These are phyloP conservation scores for Drosophila neotestacea DNA, from an alignment of 2,888 invertebrate genomes.

Conservation along the genomic window DNA sequence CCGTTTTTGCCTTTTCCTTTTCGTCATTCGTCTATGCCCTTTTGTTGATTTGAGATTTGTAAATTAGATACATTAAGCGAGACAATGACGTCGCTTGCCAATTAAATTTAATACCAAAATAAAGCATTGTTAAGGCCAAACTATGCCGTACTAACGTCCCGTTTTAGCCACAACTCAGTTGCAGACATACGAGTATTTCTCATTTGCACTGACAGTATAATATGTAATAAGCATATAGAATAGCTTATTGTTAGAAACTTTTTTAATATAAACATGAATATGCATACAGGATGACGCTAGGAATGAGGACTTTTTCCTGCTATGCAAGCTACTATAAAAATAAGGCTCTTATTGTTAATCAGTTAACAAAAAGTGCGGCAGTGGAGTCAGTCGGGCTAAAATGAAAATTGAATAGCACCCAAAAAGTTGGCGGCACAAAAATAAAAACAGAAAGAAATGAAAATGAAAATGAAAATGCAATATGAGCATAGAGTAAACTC, in stretches of 20 bases:
- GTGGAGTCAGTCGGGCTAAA: slow-evolving; percentile 34
- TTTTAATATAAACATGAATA: slow-evolving; percentile 77
- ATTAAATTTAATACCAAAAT: slow-evolving; percentile 54
- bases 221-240: slow-evolving; percentile 72
- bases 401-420: slow-evolving; percentile 64
- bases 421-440: slow-evolving; percentile 55
- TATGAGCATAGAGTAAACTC: slow-evolving; percentile 31
- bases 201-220: slow-evolving; percentile 35
- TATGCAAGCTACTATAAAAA: slow-evolving; percentile 40
- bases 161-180: slow-evolving; percentile 40
- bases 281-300: slow-evolving; percentile 33
- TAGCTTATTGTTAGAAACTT: slow-evolving; percentile 75
- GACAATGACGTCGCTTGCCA: slow-evolving; percentile 47
- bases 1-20: slow-evolving; percentile 3
- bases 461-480: slow-evolving; percentile 32
- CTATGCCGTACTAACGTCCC: slow-evolving; percentile 14
- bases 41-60: slow-evolving; percentile 44
- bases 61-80: slow-evolving; percentile 47
- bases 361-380: slow-evolving; percentile 68
- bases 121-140: slow-evolving; percentile 23
- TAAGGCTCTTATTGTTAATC: slow-evolving; percentile 74
- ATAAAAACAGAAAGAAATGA: not conserved
- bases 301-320: slow-evolving; percentile 9
- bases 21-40: not conserved
- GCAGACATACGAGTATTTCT: slow-evolving; percentile 25